Base-by-base conservation (phyloP, 1,140 invertebrate genomes). In the Centruroides sculpturatus region DNA sequence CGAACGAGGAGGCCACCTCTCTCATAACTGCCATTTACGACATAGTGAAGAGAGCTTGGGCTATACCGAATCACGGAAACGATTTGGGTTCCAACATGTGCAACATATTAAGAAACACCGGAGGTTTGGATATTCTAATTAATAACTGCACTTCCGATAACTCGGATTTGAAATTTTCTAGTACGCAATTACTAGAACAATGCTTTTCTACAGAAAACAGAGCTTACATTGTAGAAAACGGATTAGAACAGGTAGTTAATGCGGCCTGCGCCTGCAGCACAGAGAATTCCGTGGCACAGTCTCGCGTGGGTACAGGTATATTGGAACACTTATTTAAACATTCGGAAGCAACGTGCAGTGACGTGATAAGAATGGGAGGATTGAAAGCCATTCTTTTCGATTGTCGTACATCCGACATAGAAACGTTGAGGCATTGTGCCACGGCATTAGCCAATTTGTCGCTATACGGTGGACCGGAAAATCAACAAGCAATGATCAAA, bases 261-360 rank as follows among this genome's bases (percentile, higher is more conserved):
- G 89, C 93, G 4, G 92, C 93, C 8, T 91, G 90, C 68, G 82
- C 85, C 9, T 61, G 64, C 47, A 46, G 55, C 34, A 61, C 35
- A 35, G 61, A 64, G 5, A 61, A 61, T 9, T 47, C 49, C 36
- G 47, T 57, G 3, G 56, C 56, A 11, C 86, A 97, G 71, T 85
- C 92, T 3, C 78, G 92, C 68, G 88, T 96, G 9, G 91, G 91
- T n/a, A 94, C 93, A 5, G 95, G 83, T 80, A 93, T 99, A 59
- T 78, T 99, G 64, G 92, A 98, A 72, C 92, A 95, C 74, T 77
- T 99, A 56, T 99, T 99, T 76, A 98, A 98, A 76, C 92, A 98
- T 73, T 93, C 87, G 67, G 92, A 97, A 75, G 86, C 85, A 54
- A 96, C 92, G 0, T 98, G 92, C 71, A 89, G 86, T 83, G 73